Evolutionary conservation across 1,140 invertebrate genomes (phyloP), one percentile per base, ranked within the genome.

Genomic region (Paramacrobiotus metropolitanus): DNA sequence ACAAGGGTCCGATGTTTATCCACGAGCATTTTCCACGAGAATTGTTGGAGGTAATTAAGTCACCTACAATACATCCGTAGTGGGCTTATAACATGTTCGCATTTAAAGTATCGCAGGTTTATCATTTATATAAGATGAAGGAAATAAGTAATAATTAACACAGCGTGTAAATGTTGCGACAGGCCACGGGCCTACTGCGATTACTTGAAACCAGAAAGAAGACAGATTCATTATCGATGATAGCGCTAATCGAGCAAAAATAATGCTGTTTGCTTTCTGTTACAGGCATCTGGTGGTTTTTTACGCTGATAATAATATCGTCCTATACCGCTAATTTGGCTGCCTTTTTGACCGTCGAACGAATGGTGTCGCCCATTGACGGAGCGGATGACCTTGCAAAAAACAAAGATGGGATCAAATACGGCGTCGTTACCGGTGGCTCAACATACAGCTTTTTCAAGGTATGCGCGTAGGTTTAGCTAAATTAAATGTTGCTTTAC

Each of bases 321-420:
- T 93, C 91, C 21, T 95, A 95, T 72, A 98, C 93, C 1, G 93
- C 93, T 15, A 98, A 98, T 76, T 75, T 98, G 64, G 92, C 92
- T 2, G 93, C 93, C 1, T 96, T 98, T 72, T 78, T 97, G 18
- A 98, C 93, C 0, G 92, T 97, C 4, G 91, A 93, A 74, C 77
- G 88, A 60, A 94, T 92, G 80, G 91, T 91, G 62, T 87, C 91
- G 18, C 93, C 93, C 0, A 97, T 98, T 61, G 88, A 96, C 74
- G 92, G 82, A 68, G 89, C 89, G 0, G 86, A 90, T 21, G 93
- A 96, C 71, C 74, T 98, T 30, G 87, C 90, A 0, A 4, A 9
- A 9, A 85, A 87, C 62, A 91, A 97, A 77, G 89, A 82, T 1
- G 86, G 86, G 63, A 94, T 97, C 65, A 79, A 84, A 15, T 97